A percentile compares a stretch with the other conserved stretches of the same genome.
Evolutionary conservation across 2,113 vertebrate genomes (phyloP).

Genomic region (Ia io): DNA sequence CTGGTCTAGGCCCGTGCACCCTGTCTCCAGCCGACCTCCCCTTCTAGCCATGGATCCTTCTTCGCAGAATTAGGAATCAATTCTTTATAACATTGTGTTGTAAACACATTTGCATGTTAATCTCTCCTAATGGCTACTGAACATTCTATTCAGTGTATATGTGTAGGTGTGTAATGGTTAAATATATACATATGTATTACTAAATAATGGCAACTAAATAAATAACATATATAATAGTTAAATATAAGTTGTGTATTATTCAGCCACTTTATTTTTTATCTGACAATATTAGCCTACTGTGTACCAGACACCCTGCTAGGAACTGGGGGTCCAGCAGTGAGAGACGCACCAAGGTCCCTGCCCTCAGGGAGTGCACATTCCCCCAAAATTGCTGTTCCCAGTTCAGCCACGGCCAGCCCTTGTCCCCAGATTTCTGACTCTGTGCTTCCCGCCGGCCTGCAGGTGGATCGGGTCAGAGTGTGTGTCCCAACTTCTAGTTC

Average conservation of each 20-base stretch:
- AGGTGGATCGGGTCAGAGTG: not conserved
- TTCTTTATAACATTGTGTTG: not conserved
- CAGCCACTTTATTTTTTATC: not conserved
- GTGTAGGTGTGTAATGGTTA: not conserved
- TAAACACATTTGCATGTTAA: not conserved
- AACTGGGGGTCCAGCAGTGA: not conserved
- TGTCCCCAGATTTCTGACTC: not conserved
- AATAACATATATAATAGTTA: not conserved
- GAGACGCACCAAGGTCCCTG: not conserved
- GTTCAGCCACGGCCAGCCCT: not conserved
- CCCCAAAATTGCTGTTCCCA: accelerated
- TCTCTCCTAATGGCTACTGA: not conserved
- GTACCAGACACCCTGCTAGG: not conserved
- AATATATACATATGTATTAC: not conserved
- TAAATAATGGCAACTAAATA: not conserved
- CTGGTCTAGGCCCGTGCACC: not conserved
- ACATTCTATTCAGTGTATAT: not conserved
- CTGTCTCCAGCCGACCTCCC: not conserved
- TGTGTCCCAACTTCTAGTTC: not conserved
- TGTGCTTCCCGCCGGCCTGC: not conserved
- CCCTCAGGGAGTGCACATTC: accelerated
- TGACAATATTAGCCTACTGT: not conserved
- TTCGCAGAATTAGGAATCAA: not conserved
- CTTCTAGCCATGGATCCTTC: not conserved
- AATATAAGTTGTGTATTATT: not conserved